A percentile compares a stretch with the other conserved stretches of the same genome.
These are phyloP conservation scores for Bursaphelenchus okinawaensis DNA, from an alignment of 2,888 invertebrate species.

Conservation along the genomic window DNA sequence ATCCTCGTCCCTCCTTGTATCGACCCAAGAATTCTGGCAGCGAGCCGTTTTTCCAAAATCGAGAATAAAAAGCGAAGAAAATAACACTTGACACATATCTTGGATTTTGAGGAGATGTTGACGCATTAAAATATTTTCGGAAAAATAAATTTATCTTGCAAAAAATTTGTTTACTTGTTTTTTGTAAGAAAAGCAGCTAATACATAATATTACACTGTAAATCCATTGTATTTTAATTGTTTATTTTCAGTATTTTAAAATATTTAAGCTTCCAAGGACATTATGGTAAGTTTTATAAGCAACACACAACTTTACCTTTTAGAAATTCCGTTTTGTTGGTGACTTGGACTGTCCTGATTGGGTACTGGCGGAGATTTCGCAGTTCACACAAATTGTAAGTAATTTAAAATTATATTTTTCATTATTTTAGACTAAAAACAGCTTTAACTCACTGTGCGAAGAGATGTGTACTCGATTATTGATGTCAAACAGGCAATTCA, in stretches of 20 bases:
- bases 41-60: not conserved
- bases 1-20: not conserved
- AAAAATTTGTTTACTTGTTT: not conserved
- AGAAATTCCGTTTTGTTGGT: slow-evolving; percentile 41
- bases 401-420: not conserved
- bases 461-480: not conserved
- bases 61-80: not conserved
- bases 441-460: slow-evolving; percentile 1
- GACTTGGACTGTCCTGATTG: slow-evolving; percentile 45
- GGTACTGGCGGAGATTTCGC: slow-evolving; percentile 38
- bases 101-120: too few species aligned
- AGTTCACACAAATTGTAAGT: slow-evolving; percentile 37
- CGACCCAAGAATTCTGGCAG: not conserved
- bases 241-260: too few species aligned
- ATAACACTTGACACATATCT: not conserved
- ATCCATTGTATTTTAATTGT: not conserved
- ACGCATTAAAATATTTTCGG: too few species aligned
- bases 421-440: slow-evolving; percentile 9
- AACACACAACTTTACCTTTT: slow-evolving; percentile 4
- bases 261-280: too few species aligned
- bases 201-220: not conserved
- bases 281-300: slow-evolving; percentile 13
- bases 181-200: not conserved
- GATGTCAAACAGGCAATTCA: too few species aligned
- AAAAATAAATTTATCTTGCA: not conserved